A percentile compares a stretch with the other conserved stretches of the same genome.
These are phyloP conservation scores for Amia ocellicauda DNA, from an alignment of 2,113 vertebrate genomes.

Conservation along the genomic window DNA sequence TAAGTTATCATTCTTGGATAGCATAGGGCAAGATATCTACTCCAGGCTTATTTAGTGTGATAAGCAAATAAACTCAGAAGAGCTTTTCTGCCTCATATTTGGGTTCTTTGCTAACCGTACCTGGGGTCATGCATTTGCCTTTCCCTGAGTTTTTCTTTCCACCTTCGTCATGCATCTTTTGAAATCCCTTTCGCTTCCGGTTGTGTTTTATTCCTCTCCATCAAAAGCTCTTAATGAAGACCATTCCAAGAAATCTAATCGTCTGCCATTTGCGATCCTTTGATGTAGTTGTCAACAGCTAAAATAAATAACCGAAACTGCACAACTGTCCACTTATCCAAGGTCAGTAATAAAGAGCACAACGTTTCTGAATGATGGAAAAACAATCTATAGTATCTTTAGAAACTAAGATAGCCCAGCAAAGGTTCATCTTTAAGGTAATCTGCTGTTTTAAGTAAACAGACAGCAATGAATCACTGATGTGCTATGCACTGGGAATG, in stretches of 20 bases:
- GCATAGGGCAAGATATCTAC: too few species aligned
- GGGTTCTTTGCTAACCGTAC: too few species aligned
- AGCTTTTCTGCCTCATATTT: too few species aligned
- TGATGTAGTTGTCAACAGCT: constrained; percentile 41
- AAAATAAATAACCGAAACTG: constrained; percentile 19
- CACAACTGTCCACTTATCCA: constrained; percentile 27
- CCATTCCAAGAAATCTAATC: constrained; percentile 16
- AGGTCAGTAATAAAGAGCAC: constrained; percentile 52
- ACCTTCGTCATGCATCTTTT: too few species aligned
- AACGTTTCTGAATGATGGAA: background rate
- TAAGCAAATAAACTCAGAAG: too few species aligned
- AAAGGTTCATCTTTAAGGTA: constrained; percentile 51
- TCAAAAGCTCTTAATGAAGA: constrained; percentile 2
- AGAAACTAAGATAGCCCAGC: constrained; percentile 17
- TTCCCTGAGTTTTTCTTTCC: too few species aligned
- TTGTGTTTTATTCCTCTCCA: too few species aligned
- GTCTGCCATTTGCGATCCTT: constrained; percentile 31
- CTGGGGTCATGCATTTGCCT: too few species aligned
- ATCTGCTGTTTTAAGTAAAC: constrained; percentile 50
- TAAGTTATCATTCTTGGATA: too few species aligned
- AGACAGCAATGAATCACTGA: constrained; percentile 65
- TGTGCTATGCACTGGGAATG: constrained; percentile 52
- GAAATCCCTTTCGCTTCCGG: too few species aligned
- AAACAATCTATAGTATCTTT: constrained; percentile 30
- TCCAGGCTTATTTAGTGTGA: too few species aligned